Evolutionary conservation across 2,797 vertebrate genomes (phyloP).

Genomic region (Acipenser oxyrinchus): DNA sequence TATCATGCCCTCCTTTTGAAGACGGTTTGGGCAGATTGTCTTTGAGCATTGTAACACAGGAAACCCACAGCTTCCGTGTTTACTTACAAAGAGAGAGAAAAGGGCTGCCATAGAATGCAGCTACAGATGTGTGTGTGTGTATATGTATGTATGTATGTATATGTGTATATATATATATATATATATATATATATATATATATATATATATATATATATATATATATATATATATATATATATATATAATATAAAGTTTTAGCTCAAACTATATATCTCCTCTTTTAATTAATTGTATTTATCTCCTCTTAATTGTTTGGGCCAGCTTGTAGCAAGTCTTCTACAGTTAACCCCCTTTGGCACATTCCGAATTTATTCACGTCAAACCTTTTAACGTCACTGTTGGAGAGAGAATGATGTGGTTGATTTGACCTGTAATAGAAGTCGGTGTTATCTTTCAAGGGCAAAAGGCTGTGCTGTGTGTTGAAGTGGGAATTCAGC

Average conservation of each 20-base stretch:
- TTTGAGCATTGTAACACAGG: slow-evolving; percentile 9
- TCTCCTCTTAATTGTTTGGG: too few relatives aligned
- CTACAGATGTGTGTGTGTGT: background rate
- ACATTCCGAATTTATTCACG: too few relatives aligned
- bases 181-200: background rate
- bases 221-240: background rate
- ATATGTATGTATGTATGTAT: background rate
- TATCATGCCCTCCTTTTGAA: background rate
- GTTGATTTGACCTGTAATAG: too few relatives aligned
- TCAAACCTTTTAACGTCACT: too few relatives aligned
- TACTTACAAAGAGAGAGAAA: slow-evolving; percentile 13
- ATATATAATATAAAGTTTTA: too few relatives aligned
- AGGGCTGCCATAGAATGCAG: background rate
- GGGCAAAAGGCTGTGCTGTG: too few relatives aligned
- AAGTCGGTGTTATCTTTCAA: too few relatives aligned
- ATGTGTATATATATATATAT: background rate
- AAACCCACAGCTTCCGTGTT: slow-evolving; percentile 18
- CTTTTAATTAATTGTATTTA: too few relatives aligned
- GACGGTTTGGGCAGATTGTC: background rate
- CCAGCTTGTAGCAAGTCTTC: background rate
- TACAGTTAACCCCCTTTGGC: background rate
- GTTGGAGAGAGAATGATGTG: too few relatives aligned
- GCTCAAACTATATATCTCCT: too few relatives aligned
- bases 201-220: background rate
- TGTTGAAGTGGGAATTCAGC: too few relatives aligned